phyloP scores from a whole-genome alignment of 2,888 invertebrate species.

The Acanthosepion pharaonis region DNA sequence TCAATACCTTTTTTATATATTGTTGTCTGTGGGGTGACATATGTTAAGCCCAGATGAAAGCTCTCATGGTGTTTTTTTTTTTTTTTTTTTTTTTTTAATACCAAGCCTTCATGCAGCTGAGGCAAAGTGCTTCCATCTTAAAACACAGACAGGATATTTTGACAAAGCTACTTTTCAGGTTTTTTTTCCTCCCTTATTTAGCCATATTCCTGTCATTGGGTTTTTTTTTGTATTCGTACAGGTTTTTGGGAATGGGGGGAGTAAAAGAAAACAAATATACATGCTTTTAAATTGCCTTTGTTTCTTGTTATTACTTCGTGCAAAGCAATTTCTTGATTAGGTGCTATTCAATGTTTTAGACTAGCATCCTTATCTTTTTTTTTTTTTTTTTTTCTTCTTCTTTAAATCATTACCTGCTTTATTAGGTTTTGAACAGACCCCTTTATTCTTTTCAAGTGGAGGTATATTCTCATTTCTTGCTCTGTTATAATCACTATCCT shows the following conservation, averaged over 20 bases:
- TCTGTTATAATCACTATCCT: no score
- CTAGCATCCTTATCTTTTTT: no score
- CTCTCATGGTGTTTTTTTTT: background rate
- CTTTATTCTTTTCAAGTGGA: no score
- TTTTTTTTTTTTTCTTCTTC: no score
- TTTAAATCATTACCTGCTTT: no score
- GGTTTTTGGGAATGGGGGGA: background rate
- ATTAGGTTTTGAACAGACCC: no score
- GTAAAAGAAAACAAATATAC: background rate
- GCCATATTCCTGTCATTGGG: background rate
- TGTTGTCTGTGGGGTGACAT: conserved; percentile 66
- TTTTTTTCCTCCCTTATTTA: background rate
- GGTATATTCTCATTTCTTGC: no score
- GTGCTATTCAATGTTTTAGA: no score
- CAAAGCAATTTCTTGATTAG: no score
- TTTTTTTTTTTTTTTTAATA: no score
- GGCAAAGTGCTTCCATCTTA: background rate
- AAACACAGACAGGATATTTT: conserved; percentile 42
- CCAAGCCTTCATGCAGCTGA: background rate
- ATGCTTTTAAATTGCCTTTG: no score
- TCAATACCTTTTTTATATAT: conserved; percentile 34
- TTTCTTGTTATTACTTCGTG: no score
- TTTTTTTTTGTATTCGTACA: background rate
- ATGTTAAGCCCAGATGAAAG: conserved; percentile 63
- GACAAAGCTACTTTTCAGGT: background rate